Evolutionary conservation across 2,888 invertebrate genomes (phyloP).

Genomic region (Itoplectis maculator): DNA sequence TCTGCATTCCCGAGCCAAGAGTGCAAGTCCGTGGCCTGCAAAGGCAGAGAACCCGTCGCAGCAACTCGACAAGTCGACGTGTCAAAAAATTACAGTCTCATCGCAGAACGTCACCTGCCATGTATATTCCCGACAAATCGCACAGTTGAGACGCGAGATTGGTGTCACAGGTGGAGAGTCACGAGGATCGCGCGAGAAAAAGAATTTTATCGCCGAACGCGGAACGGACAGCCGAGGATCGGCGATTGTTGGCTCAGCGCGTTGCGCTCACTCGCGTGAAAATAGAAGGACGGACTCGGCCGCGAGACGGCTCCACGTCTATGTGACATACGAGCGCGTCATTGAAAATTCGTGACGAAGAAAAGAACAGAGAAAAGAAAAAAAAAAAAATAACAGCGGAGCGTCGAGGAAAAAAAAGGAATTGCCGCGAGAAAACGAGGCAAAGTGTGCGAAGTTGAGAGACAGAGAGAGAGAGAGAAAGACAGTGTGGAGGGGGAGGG

Average conservation of each 20-base stretch:
- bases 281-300: constrained; percentile 27
- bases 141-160: not conserved
- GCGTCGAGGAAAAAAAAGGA: not conserved
- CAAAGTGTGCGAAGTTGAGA: constrained; percentile 39
- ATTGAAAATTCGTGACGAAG: constrained; percentile 19
- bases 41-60: not conserved
- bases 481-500: constrained; percentile 45
- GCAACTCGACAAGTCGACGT: not conserved
- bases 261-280: constrained; percentile 20
- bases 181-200: constrained; percentile 4
- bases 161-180: too few relatives aligned
- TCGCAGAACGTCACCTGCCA: too few relatives aligned
- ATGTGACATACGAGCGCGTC: constrained; percentile 38
- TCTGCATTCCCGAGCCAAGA: not conserved
- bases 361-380: not conserved
- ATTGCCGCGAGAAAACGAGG: constrained; percentile 8
- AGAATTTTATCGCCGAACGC: constrained; percentile 49
- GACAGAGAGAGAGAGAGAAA: constrained; percentile 46
- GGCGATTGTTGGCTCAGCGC: constrained; percentile 40
- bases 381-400: too few relatives aligned
- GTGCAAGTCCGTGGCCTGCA: not conserved
- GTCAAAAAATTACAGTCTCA: not conserved
- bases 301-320: constrained; percentile 8
- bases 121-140: constrained; percentile 35
- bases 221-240: constrained; percentile 48